Conservation (phyloP, 2,797 vertebrate species). For the Rallus crepitans region DNA sequence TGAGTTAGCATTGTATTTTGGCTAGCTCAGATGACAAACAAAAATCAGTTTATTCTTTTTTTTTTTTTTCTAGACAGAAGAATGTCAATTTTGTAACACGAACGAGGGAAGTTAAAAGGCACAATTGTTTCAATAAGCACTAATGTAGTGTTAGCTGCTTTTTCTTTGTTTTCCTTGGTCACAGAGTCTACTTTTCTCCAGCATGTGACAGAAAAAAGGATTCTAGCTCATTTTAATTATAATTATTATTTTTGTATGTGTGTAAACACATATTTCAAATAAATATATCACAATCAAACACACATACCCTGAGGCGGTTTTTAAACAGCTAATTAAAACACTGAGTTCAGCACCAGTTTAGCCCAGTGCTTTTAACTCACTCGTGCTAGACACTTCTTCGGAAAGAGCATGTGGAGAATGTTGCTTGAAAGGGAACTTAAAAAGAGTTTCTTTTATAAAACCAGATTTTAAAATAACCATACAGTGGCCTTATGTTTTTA, state of each 20-base stretch:
- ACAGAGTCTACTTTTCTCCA: neutral
- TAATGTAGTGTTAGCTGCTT: neutral
- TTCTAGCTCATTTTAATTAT: neutral
- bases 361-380: neutral
- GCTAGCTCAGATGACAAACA: neutral
- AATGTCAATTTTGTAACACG: neutral
- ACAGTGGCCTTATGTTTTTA: neutral
- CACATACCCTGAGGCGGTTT: neutral
- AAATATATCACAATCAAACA: neutral
- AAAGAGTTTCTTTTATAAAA: neutral
- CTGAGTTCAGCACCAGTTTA: neutral
- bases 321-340: neutral
- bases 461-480: neutral
- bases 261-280: neutral
- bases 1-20: neutral
- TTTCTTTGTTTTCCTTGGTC: neutral
- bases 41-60: neutral
- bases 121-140: neutral
- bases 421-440: neutral
- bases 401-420: neutral
- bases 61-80: neutral
- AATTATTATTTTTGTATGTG: neutral
- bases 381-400: neutral
- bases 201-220: neutral
- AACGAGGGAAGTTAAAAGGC: neutral